Base-by-base conservation (phyloP, 1,140 invertebrate species). In the Sycophila sp. region DNA sequence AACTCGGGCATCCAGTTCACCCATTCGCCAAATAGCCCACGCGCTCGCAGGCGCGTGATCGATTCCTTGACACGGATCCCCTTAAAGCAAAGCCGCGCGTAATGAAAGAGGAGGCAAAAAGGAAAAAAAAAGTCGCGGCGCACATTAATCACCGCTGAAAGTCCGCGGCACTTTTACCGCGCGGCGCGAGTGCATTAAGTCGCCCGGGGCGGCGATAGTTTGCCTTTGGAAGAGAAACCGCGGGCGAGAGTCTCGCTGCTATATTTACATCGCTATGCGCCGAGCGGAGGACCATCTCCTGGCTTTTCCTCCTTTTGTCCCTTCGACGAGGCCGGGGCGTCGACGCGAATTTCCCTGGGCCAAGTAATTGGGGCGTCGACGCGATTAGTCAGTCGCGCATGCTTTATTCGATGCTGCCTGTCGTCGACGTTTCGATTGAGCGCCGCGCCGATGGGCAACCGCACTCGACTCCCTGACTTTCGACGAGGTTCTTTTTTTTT, bases 11-110 rank as follows among this genome's bases (percentile, higher is more conserved):
- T n/a, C n/a, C n/a, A n/a, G n/a, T n/a, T n/a, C n/a, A n/a, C n/a
- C n/a, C n/a, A n/a, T n/a, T n/a, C n/a, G n/a, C n/a, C n/a, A n/a
- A 59, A n/a, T 8, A 47, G 4, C 4, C 36, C 3, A 40, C n/a
- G n/a, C 36, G 11, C 36, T 53, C 42, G 15, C 24, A 45, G 24
- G 34, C 53, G 8, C 28, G 13, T 17, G 17, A 58, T 19, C 2
- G 30, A 26, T 45, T 59, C 56, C 56, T 60, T 60, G 56, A 60
- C 45, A 68, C n/a, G 15, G 11, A 68, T 68, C 4, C 38, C 22
- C 32, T 38, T 49, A 58, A 42, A 3, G 15, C 17, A n/a, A 22
- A 26, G 17, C 4, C n/a, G n/a, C n/a, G n/a, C n/a, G n/a, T n/a
- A n/a, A n/a, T n/a, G n/a, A n/a, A n/a, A n/a, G n/a, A n/a, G n/a